phyloP scores from a whole-genome alignment of 1,140 invertebrate genomes.

The Drosophila ogumai region DNA sequence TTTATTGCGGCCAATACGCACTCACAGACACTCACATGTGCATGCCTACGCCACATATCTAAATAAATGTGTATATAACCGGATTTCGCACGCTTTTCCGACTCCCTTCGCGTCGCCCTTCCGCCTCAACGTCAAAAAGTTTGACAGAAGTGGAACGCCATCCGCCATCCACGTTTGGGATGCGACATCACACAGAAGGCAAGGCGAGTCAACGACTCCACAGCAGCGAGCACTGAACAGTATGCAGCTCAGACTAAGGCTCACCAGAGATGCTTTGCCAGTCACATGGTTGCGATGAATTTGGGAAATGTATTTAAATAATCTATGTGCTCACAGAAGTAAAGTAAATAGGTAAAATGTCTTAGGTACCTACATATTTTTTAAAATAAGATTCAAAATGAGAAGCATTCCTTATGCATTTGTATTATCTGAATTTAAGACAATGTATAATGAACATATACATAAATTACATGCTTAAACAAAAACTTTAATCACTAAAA shows the following conservation, averaged over 20 bases:
- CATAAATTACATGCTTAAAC: not conserved
- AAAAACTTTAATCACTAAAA: not conserved
- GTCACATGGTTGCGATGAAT: not conserved
- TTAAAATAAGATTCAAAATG: no score
- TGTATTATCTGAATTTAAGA: no score
- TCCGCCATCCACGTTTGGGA: slow-evolving; percentile 54
- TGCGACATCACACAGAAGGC: slow-evolving; percentile 28
- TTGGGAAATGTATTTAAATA: not conserved
- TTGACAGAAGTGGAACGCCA: slow-evolving; percentile 75
- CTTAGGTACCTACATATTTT: no score
- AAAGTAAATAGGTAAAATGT: not conserved
- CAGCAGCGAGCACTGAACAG: slow-evolving; percentile 31
- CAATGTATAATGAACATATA: not conserved
- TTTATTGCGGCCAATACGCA: slow-evolving; percentile 75
- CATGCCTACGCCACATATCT: slow-evolving; percentile 20
- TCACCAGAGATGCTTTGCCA: not conserved
- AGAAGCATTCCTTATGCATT: not conserved
- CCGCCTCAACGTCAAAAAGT: slow-evolving; percentile 69
- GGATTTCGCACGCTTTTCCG: slow-evolving; percentile 58
- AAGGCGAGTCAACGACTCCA: slow-evolving; percentile 27
- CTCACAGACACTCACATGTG: slow-evolving; percentile 27
- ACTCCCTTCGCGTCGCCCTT: slow-evolving; percentile 27
- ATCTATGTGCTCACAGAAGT: not conserved
- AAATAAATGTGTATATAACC: slow-evolving; percentile 37
- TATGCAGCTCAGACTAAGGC: slow-evolving; percentile 29